Conservation (phyloP, 2,888 invertebrate genomes). For the Drosophila cyrtoloma region DNA sequence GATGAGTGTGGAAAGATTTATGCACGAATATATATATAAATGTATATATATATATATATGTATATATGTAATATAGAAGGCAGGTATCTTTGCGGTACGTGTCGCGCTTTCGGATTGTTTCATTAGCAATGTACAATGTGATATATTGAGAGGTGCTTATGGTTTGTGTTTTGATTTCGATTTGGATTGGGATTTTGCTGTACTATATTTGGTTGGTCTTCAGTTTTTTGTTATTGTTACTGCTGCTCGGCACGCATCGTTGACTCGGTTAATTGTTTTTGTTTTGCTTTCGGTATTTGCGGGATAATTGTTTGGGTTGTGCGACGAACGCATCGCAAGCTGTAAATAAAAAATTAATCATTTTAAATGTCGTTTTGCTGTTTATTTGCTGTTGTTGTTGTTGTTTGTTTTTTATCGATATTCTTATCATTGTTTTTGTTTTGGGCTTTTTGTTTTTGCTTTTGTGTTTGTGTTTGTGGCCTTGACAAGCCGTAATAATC, state of each 20-base stretch:
- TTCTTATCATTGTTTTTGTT: slow-evolving; percentile 41
- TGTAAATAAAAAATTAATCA: slow-evolving; percentile 73
- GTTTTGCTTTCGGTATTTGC: slow-evolving; percentile 28
- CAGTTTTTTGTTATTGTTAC: slow-evolving; percentile 47
- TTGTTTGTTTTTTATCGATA: slow-evolving; percentile 3
- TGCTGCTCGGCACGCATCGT: slow-evolving; percentile 38
- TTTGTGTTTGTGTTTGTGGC: slow-evolving; percentile 17
- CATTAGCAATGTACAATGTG: slow-evolving; percentile 53
- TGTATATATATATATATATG: background rate
- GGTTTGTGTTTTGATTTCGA: slow-evolving; percentile 13
- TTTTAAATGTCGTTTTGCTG: slow-evolving; percentile 37
- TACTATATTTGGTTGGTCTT: slow-evolving; percentile 11
- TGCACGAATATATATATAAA: background rate
- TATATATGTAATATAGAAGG: background rate
- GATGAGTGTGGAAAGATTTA: slow-evolving; percentile 6
- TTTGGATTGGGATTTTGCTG: slow-evolving; percentile 9
- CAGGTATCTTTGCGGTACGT: slow-evolving; percentile 49
- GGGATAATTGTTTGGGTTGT: slow-evolving; percentile 46
- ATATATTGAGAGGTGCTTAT: background rate
- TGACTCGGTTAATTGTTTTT: slow-evolving; percentile 32
- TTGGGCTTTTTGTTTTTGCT: slow-evolving; percentile 6
- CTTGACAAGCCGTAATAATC: slow-evolving; percentile 40
- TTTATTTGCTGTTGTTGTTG: background rate
- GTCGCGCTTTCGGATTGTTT: slow-evolving; percentile 66
- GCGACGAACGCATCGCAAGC: slow-evolving; percentile 53